phyloP scores from a whole-genome alignment of 2,113 vertebrate species.

The Ochotona princeps region DNA sequence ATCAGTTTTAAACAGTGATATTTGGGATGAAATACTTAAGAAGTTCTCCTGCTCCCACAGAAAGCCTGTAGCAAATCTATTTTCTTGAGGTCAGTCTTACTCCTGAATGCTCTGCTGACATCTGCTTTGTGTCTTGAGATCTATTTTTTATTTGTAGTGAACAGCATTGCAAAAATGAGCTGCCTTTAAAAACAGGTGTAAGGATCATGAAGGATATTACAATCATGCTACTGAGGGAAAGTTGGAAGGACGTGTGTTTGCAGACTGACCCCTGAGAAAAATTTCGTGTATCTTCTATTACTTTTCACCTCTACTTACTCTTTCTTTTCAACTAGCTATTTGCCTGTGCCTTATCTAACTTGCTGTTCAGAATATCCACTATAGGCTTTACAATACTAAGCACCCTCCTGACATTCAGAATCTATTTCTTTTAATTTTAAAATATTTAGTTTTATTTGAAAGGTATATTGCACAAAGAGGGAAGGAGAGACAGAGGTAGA shows the following conservation, averaged over 20 bases:
- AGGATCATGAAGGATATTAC: background rate
- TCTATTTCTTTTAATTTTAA: background rate
- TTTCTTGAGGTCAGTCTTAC: background rate
- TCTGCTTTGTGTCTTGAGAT: background rate
- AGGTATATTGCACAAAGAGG: no score
- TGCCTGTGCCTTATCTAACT: background rate
- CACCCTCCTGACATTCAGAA: background rate
- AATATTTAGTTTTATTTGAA: no score
- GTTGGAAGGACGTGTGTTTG: background rate
- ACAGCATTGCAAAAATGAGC: background rate
- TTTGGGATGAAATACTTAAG: background rate
- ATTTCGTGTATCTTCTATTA: background rate
- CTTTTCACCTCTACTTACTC: background rate
- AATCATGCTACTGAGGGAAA: background rate
- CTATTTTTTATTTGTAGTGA: background rate
- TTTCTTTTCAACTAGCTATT: background rate
- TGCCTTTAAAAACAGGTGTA: background rate
- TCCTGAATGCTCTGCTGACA: background rate
- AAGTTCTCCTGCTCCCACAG: background rate
- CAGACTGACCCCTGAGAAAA: background rate
- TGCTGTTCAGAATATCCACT: background rate
- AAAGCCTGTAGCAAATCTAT: background rate
- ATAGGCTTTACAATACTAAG: background rate
- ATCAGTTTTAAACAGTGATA: background rate
- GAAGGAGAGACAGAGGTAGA: no score